Conservation (phyloP, 2,113 vertebrate genomes). For the Gallinago jamesoni region DNA sequence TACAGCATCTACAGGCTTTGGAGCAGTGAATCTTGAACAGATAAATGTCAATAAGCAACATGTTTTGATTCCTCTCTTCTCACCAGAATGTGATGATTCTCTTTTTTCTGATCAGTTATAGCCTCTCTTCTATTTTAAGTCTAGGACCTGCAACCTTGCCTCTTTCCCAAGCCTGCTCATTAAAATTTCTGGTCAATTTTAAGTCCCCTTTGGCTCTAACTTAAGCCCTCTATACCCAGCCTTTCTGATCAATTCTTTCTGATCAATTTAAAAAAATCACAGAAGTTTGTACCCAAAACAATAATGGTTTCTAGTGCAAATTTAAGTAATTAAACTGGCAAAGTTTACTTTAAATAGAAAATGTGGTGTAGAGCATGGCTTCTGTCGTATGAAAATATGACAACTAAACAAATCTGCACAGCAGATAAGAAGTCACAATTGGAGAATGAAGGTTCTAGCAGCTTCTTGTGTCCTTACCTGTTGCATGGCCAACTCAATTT, state of each 20-base stretch:
- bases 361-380: neutral
- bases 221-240: neutral
- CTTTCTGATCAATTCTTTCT: neutral
- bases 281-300: neutral
- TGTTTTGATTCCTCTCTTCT: neutral
- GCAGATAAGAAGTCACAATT: neutral
- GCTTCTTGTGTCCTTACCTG: slow-evolving; percentile 77
- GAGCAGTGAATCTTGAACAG: neutral
- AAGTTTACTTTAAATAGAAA: neutral
- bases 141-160: neutral
- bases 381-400: neutral
- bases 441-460: neutral
- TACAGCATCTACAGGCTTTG: neutral
- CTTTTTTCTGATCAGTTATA: neutral
- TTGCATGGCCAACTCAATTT: slow-evolving; percentile 91
- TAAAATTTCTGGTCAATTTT: neutral
- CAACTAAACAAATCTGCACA: neutral
- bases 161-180: neutral
- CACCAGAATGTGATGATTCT: neutral
- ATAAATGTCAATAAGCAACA: neutral
- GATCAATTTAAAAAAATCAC: neutral
- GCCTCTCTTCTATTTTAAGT: neutral
- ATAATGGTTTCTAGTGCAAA: neutral
- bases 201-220: neutral
- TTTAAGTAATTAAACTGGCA: neutral